Conservation (phyloP, 1,140 invertebrate species). For the Cryptotermes secundus region DNA sequence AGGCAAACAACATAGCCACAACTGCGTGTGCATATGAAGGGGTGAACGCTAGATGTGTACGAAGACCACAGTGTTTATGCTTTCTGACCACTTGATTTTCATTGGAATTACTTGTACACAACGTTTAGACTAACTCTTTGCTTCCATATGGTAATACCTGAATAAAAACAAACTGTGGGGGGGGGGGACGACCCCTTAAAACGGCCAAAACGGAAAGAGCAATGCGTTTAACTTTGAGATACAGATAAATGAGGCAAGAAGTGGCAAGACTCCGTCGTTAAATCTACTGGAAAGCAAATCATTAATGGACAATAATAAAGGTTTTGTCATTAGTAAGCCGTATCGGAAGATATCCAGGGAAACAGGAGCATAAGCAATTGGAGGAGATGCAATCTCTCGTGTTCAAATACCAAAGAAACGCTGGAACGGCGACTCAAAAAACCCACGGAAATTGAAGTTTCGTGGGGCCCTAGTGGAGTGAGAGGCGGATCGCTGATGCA, state of each 20-base stretch:
- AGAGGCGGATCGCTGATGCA: constrained; percentile 48
- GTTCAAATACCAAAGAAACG: constrained; percentile 74
- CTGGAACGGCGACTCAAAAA: constrained; percentile 81
- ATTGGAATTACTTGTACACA: no score
- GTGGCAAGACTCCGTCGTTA: background rate
- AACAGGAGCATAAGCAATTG: background rate
- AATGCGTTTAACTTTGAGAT: background rate
- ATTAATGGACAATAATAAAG: background rate
- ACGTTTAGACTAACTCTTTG: no score
- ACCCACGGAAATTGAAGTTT: constrained; percentile 74
- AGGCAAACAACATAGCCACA: no score
- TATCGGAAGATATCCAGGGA: background rate
- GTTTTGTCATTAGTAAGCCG: background rate
- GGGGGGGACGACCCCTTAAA: no score
- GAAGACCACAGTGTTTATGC: no score
- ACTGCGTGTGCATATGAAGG: no score
- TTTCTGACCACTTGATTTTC: no score
- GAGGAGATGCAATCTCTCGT: background rate
- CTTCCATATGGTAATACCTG: no score
- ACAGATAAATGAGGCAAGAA: background rate
- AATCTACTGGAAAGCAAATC: constrained; percentile 5
- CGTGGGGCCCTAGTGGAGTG: constrained; percentile 44
- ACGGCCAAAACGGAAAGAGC: no score
- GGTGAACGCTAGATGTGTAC: no score
- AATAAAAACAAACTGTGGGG: no score